These are phyloP conservation scores for Drosophila maculinotata DNA, from an alignment of 2,888 invertebrate genomes.

Conservation along the genomic window DNA sequence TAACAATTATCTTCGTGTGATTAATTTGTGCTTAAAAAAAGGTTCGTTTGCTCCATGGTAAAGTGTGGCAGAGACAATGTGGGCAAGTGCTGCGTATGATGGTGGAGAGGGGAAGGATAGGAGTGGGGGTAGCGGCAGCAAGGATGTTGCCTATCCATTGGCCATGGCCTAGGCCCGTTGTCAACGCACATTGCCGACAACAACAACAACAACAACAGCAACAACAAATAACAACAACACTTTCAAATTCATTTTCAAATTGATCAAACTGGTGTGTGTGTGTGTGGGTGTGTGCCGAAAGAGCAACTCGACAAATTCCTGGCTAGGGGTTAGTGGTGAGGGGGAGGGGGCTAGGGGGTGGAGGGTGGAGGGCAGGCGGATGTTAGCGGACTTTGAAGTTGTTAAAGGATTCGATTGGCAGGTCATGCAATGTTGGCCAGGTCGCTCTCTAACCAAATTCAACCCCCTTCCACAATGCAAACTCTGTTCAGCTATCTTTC, in stretches of 20 bases:
- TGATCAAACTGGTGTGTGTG: slow-evolving; percentile 64
- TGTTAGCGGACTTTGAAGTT: slow-evolving; percentile 64
- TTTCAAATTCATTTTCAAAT: slow-evolving; percentile 79
- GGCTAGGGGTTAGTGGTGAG: neutral
- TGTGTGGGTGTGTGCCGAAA: slow-evolving; percentile 8
- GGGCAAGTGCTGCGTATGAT: neutral
- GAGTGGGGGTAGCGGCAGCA: slow-evolving; percentile 2
- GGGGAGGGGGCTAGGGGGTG: neutral
- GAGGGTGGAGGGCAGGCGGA: neutral
- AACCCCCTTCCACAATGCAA: neutral
- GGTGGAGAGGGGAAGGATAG: neutral
- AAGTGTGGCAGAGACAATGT: slow-evolving; percentile 1
- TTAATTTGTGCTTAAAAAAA: neutral
- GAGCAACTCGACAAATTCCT: slow-evolving; percentile 29
- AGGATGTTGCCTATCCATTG: slow-evolving; percentile 43
- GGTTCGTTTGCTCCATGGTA: neutral
- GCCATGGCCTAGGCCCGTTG: slow-evolving; percentile 47
- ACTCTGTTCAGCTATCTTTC: neutral
- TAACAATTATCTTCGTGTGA: no score
- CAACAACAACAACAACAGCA: slow-evolving; percentile 35
- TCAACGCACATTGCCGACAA: slow-evolving; percentile 48
- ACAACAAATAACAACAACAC: slow-evolving; percentile 57
- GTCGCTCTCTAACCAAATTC: neutral
- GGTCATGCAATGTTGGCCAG: slow-evolving; percentile 26
- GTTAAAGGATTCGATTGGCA: slow-evolving; percentile 69